Conservation (phyloP, 2,797 vertebrate species). For the Rhinogobio ventralis region DNA sequence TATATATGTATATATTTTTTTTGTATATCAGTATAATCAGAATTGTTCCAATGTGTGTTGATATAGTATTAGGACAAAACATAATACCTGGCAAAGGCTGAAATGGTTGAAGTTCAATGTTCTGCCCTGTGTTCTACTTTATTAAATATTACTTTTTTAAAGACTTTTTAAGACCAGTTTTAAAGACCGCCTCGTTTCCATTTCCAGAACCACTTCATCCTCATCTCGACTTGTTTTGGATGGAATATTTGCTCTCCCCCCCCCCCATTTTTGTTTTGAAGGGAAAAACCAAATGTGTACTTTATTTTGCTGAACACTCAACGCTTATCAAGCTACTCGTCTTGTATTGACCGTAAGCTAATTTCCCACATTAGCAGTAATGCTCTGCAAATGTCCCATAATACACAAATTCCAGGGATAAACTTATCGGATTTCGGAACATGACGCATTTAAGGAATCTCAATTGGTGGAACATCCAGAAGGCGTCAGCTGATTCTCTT, state of each 20-base stretch:
- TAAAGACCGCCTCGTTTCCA: background rate
- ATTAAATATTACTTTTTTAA: no score
- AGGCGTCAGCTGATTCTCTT: background rate
- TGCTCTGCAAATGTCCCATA: conserved; percentile 15
- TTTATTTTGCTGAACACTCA: background rate
- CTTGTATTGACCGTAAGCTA: conserved; percentile 5
- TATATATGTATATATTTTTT: no score
- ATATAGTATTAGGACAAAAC: no score
- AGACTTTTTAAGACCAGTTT: no score
- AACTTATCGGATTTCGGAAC: conserved; percentile 2
- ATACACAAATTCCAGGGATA: conserved; percentile 10
- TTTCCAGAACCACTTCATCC: background rate
- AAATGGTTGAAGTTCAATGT: no score
- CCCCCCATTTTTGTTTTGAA: background rate
- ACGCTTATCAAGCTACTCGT: background rate
- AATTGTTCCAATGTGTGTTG: no score
- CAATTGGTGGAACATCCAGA: conserved; percentile 16
- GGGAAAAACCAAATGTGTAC: background rate
- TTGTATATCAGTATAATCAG: no score
- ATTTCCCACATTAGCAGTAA: conserved; percentile 11
- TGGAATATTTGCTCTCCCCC: background rate
- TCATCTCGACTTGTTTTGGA: background rate
- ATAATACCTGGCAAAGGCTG: no score
- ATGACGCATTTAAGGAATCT: background rate
- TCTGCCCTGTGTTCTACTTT: no score